A percentile compares a stretch with the other conserved stretches of the same genome.
These are phyloP conservation scores for Autographa pulchrina DNA, from an alignment of 2,888 invertebrate genomes.

Conservation along the genomic window DNA sequence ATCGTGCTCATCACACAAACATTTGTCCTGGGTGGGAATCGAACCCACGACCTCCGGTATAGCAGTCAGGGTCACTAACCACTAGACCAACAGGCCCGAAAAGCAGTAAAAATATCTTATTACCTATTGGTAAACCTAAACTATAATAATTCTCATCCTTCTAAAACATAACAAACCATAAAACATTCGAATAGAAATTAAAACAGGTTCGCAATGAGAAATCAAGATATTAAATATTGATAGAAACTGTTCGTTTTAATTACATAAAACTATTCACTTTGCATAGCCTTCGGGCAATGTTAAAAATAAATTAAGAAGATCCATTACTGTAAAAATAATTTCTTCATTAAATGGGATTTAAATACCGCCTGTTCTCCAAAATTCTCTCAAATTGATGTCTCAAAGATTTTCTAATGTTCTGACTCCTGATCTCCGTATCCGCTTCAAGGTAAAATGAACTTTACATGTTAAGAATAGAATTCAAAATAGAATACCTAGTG, in stretches of 20 bases:
- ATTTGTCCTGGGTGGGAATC: too few species aligned
- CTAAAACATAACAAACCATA: slow-evolving; percentile 23
- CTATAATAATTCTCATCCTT: slow-evolving; percentile 3
- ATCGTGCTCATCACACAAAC: too few species aligned
- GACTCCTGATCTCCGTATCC: too few species aligned
- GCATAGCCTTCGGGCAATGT: slow-evolving; percentile 5
- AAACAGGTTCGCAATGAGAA: slow-evolving; percentile 39
- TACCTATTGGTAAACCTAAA: not conserved
- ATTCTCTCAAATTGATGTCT: too few species aligned
- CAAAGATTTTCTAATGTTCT: too few species aligned
- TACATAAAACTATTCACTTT: slow-evolving; percentile 30
- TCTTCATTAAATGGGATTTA: too few species aligned
- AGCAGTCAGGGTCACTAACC: too few species aligned
- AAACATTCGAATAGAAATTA: slow-evolving; percentile 32
- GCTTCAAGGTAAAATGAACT: too few species aligned
- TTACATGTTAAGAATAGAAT: too few species aligned
- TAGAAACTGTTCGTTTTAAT: slow-evolving; percentile 53
- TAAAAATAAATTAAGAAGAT: slow-evolving; percentile 13
- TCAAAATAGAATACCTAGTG: too few species aligned
- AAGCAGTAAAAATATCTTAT: not conserved
- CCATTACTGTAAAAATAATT: not conserved
- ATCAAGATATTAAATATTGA: slow-evolving; percentile 39
- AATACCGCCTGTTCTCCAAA: too few species aligned
- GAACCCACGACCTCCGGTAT: too few species aligned
- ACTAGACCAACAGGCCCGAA: not conserved